Evolutionary conservation across 2,797 vertebrate genomes (phyloP).

Genomic region (Calcarius lapponicus): DNA sequence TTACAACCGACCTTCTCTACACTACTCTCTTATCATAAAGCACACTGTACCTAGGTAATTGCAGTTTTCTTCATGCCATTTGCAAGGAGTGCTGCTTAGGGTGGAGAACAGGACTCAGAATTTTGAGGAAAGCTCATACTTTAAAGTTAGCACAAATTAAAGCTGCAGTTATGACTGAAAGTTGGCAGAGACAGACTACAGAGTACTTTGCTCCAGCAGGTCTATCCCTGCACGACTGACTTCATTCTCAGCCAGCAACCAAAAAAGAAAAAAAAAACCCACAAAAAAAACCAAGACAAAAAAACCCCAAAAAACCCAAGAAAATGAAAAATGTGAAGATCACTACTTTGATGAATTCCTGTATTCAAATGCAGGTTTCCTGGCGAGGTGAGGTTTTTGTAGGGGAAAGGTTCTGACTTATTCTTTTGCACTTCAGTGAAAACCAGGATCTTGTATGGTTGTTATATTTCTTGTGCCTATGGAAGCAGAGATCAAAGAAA

Average conservation of each 20-base stretch:
- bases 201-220: not conserved
- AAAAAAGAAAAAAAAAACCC: not conserved
- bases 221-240: not conserved
- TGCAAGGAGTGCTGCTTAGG: not conserved
- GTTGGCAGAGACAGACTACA: not conserved
- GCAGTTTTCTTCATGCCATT: not conserved
- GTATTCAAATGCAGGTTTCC: not conserved
- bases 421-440: slow-evolving; percentile 2
- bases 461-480: not conserved
- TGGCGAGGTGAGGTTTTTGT: not conserved
- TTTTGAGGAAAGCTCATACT: not conserved
- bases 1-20: not conserved
- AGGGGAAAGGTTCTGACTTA: not conserved
- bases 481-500: slow-evolving; percentile 33
- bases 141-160: not conserved
- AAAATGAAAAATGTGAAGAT: not conserved
- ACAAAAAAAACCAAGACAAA: no score
- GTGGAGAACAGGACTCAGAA: not conserved
- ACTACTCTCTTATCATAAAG: not conserved
- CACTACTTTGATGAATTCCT: not conserved
- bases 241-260: not conserved
- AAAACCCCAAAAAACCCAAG: not conserved
- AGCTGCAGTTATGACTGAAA: not conserved
- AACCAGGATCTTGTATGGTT: not conserved
- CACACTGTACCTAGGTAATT: not conserved